Evolutionary conservation across 2,113 vertebrate species (phyloP).

Genomic region (Ariopsis seemanni): DNA sequence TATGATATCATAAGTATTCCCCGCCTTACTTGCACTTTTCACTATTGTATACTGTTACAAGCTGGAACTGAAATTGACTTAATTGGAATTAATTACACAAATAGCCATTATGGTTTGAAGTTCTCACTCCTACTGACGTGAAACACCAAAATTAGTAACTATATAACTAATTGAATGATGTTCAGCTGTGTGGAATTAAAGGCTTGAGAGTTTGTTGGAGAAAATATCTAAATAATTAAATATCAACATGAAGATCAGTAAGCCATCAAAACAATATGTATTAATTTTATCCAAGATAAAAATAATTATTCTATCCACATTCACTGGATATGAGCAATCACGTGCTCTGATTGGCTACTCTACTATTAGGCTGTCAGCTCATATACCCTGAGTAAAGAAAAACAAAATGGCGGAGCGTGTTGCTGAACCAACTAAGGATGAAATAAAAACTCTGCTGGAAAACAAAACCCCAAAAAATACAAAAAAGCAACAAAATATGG

Average conservation of each 20-base stretch:
- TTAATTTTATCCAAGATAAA: background rate
- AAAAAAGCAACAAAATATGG: no score
- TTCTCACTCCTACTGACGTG: background rate
- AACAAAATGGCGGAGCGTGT: no score
- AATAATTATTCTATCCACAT: background rate
- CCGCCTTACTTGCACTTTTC: background rate
- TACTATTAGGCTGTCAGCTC: no score
- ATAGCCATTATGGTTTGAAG: background rate
- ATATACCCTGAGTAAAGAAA: no score
- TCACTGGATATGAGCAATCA: no score
- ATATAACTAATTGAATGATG: background rate
- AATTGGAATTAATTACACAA: background rate
- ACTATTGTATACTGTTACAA: background rate
- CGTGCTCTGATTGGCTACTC: no score
- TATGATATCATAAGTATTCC: constrained; percentile 53
- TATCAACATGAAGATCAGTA: background rate
- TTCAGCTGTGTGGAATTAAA: background rate
- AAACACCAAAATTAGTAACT: background rate
- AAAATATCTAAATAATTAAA: background rate
- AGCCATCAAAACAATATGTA: background rate
- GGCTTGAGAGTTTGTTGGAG: background rate
- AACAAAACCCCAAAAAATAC: no score
- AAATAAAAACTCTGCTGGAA: no score
- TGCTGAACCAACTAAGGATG: no score
- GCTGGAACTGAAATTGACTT: background rate